Evolutionary conservation across 2,797 vertebrate genomes (phyloP), one percentile per base, ranked within the genome.

Genomic region (Spinibarbus caldwelli): DNA sequence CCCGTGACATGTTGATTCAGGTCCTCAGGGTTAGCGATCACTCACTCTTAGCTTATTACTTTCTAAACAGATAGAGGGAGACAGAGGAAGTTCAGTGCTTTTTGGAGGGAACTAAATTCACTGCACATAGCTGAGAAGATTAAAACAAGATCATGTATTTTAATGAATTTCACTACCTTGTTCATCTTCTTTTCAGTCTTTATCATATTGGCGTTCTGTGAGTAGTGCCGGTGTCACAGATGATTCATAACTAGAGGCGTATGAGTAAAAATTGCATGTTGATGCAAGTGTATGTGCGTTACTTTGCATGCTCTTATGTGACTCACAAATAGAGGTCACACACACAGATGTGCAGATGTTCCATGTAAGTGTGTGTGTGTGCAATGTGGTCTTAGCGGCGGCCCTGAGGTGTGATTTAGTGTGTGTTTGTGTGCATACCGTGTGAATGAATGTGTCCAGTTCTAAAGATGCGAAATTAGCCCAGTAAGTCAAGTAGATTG

Each of bases 221-320:
- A 52, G 57, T 11, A 36, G 70, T 67, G 15, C n/a, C n/a, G n/a
- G n/a, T n/a, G 67, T 85, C 62, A 57, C 54, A 59, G 76, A 87
- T 85, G 88, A 89, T 70, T 89, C 86, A 86, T 47, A 82, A 47
- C 34, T 36, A 71, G 84, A 77, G 41, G 43, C 4, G 59, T 23
- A 52, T 76, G 83, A 66, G 77, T 78, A 59, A 54, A 45, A 70
- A 54, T 72, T 77, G 52, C 83, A 47, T 90, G 86, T 86, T 84
- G 67, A 78, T 80, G 86, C 78, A 85, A 80, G 85, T 73, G 76
- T 57, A 17, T 71, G 34, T 47, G 10, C 23, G 41, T 57, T 36
- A 64, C 41, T 49, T 5, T 17, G 31, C 31, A 8, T 45, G 29
- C 26, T 86, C 52, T 31, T 52, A 52, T 62, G 19, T 87, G 84